Conservation (phyloP, 2,888 invertebrate genomes). For the Marasmarcha lunaedactyla region DNA sequence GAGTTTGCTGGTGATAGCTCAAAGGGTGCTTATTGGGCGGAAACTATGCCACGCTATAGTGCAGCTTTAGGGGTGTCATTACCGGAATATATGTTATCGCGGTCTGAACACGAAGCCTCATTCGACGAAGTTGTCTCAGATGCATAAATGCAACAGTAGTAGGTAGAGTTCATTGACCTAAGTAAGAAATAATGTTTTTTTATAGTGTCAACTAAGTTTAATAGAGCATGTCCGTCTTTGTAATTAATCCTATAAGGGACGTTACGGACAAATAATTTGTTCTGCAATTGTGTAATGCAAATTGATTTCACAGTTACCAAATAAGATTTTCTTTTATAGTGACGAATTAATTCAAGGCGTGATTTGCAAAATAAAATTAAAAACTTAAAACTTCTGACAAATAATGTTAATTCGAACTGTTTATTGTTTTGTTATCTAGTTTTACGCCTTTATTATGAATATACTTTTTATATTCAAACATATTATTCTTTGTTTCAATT, state of each 20-base stretch:
- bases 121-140: constrained; percentile 71
- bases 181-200: not conserved
- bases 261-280: constrained; percentile 31
- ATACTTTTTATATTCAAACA: too few relatives aligned
- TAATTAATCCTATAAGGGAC: constrained; percentile 41
- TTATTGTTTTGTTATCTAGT: constrained; percentile 57
- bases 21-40: constrained; percentile 74
- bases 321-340: constrained; percentile 2
- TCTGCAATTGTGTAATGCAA: constrained; percentile 44
- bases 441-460: constrained; percentile 25
- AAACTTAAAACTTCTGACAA: not conserved
- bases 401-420: constrained; percentile 8
- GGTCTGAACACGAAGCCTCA: constrained; percentile 75
- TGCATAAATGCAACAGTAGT: constrained; percentile 31
- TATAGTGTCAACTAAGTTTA: constrained; percentile 20
- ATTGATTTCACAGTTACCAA: constrained; percentile 43
- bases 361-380: constrained; percentile 3
- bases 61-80: constrained; percentile 72
- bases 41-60: constrained; percentile 75
- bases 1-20: constrained; percentile 68
- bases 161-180: not conserved
- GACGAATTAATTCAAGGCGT: constrained; percentile 5
- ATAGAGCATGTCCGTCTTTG: constrained; percentile 56
- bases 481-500: too few relatives aligned
- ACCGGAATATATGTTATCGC: constrained; percentile 77